A percentile compares a stretch with the other conserved stretches of the same genome.
These are phyloP conservation scores for Caracal caracal DNA, from an alignment of 2,113 vertebrate genomes.

Conservation along the genomic window DNA sequence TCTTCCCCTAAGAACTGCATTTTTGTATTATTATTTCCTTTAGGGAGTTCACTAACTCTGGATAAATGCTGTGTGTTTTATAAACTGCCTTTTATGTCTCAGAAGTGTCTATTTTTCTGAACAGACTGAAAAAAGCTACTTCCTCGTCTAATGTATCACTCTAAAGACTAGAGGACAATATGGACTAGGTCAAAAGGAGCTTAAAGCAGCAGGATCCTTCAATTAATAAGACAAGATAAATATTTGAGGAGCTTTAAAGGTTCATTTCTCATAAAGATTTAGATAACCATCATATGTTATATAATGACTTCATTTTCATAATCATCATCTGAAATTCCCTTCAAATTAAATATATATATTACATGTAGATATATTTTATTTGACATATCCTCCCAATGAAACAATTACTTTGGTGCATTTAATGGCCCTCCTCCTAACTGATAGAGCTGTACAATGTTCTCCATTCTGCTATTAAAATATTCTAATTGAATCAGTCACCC, in stretches of 20 bases:
- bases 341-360: constrained; percentile 62
- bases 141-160: not conserved
- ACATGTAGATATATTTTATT: constrained; percentile 77
- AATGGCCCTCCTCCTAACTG: constrained; percentile 81
- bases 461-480: constrained; percentile 87
- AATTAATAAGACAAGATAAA: constrained; percentile 76
- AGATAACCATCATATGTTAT: constrained; percentile 45
- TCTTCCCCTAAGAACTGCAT: not conserved
- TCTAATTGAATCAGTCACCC: constrained; percentile 89
- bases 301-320: constrained; percentile 59
- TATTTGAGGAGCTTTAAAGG: constrained; percentile 67
- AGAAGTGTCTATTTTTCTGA: constrained; percentile 32
- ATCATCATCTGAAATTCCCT: constrained; percentile 63
- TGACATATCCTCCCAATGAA: constrained; percentile 82
- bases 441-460: constrained; percentile 82
- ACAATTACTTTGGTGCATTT: constrained; percentile 85
- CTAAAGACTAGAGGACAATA: not conserved
- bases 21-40: not conserved
- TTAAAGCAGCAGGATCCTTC: constrained; percentile 45
- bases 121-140: not conserved
- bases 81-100: constrained; percentile 1
- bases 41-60: not conserved
- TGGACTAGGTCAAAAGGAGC: not conserved
- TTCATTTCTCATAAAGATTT: constrained; percentile 73
- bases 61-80: constrained; percentile 27